Conservation (phyloP, 2,888 invertebrate genomes). For the Eledone cirrhosa region DNA sequence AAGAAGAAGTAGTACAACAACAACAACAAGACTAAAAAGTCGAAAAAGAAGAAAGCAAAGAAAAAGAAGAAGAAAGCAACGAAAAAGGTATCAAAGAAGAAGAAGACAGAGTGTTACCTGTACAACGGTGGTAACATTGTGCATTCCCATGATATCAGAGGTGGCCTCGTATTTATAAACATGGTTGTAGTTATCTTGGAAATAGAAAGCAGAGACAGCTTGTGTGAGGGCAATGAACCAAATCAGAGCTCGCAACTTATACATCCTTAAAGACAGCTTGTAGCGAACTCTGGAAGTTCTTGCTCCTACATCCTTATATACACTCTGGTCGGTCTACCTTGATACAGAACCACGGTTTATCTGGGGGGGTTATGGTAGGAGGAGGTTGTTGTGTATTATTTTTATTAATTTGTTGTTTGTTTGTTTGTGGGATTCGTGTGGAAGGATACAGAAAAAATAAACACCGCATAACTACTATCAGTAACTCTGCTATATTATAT, state of each 20-base stretch:
- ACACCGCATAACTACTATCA: too few relatives aligned
- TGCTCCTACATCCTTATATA: too few relatives aligned
- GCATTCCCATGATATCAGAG: conserved; percentile 41
- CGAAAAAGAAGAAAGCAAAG: background rate
- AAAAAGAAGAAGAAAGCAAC: background rate
- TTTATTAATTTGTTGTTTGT: background rate
- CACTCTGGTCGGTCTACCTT: background rate
- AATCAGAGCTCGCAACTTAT: background rate
- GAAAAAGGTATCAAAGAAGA: background rate
- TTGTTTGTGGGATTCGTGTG: background rate
- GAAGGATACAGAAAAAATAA: too few relatives aligned
- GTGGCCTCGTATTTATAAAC: conserved; percentile 45
- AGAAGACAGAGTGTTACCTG: conserved; percentile 36
- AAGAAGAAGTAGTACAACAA: background rate
- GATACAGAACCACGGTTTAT: background rate
- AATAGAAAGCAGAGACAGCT: conserved; percentile 31
- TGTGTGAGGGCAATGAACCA: background rate
- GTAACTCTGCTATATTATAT: too few relatives aligned
- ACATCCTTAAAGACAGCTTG: background rate
- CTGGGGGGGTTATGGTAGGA: background rate
- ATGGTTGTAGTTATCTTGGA: conserved; percentile 43
- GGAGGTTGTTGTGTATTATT: background rate
- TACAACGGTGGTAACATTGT: conserved; percentile 44
- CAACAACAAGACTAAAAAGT: background rate
- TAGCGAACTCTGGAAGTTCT: too few relatives aligned